Evolutionary conservation across 2,888 invertebrate species (phyloP), one percentile per base, ranked within the genome.

Genomic region (Torymus tubicola): DNA sequence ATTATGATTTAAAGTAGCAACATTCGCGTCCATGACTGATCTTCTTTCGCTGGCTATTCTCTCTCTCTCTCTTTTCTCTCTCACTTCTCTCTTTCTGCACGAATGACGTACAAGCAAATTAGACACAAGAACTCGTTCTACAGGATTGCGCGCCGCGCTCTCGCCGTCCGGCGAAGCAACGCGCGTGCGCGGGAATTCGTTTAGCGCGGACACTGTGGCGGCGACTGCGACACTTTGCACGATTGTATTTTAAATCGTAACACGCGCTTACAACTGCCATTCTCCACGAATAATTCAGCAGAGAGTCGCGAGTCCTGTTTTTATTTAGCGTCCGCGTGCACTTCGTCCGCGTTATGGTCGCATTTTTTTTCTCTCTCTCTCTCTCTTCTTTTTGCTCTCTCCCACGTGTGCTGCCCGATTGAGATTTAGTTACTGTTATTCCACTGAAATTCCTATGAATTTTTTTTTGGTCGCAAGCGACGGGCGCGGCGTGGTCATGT

Each of bases 21-120:
- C 5, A 31, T 60, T 24, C 8, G 0, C 42, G 13, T 52, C 52
- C 69, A 64, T 57, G 72, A 78, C 67, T 24, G 71, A 78, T 78
- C 52, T 42, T 42, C 78, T 18, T 24, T 18, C 13, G 50, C 5
- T 0, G n/a, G 52, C 11, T 12, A 0, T 58, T 53, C 58, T 14
- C 21, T 61, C 42, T 31, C 31, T 53, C 58, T 14, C 21, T 61
- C 42, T 31, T 4, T 52, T 14, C 21, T 61, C 42, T 31, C 31
- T 21, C 5, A 0, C 12, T 52, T 8, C n/a, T 0, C 52, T 53
- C 58, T 14, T n/a, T 61, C 13, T 12, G 18, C 42, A 16, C 55
- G 61, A 79, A 74, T 79, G 69, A 79, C 63, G 58, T 63, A 50
- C 63, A 73, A 79, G 73, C 73, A 73, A 79, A 69, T 69, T 63